Conservation (phyloP, 2,797 vertebrate species). For the Gorsachius magnificus region DNA sequence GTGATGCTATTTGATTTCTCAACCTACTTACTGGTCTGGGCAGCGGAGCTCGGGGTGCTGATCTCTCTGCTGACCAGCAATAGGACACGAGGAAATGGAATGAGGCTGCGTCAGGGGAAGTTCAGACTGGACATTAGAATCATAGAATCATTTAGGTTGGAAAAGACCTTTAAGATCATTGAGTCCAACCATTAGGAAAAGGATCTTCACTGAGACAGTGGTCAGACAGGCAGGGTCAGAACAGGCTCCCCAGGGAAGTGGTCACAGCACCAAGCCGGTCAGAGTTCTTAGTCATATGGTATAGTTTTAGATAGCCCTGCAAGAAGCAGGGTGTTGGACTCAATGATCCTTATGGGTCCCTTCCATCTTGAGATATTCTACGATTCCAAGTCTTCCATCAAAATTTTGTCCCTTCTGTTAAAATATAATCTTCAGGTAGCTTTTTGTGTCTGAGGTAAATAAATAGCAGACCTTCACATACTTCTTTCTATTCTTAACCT, state of each 20-base stretch:
- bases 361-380: not conserved
- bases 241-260: not conserved
- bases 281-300: not conserved
- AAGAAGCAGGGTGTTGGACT: not conserved
- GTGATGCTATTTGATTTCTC: not conserved
- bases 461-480: not conserved
- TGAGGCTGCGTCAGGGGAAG: not conserved
- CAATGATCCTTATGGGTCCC: not conserved
- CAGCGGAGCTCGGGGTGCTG: not conserved
- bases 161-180: not conserved
- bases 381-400: not conserved
- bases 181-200: not conserved
- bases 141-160: not conserved
- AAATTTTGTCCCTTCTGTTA: not conserved
- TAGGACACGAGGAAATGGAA: not conserved
- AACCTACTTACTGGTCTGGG: not conserved
- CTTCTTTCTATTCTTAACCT: not conserved
- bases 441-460: not conserved
- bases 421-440: not conserved
- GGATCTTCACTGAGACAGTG: not conserved
- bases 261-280: not conserved
- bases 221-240: not conserved
- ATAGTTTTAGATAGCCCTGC: not conserved
- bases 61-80: not conserved
- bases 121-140: not conserved